Percentiles rank a stretch among this genome's conserved stretches.
These are phyloP conservation scores for Dynastes tityus DNA, from an alignment of 2,888 invertebrate genomes.

Conservation along the genomic window DNA sequence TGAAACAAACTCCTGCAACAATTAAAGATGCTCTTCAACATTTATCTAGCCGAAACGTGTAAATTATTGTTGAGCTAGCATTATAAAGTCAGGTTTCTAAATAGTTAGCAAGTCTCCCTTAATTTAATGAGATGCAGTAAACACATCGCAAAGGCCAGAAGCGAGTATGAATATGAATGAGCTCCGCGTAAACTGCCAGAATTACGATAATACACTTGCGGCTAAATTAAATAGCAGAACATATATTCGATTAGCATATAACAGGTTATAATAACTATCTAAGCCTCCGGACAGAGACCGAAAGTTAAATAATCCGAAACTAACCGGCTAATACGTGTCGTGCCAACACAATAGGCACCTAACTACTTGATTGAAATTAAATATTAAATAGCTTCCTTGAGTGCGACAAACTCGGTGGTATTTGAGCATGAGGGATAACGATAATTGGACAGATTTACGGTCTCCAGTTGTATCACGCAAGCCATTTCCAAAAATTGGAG, in stretches of 20 bases:
- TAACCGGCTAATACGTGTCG: background rate
- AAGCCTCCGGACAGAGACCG: slow-evolving; percentile 12
- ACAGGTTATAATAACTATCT: slow-evolving; percentile 26
- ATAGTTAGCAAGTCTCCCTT: background rate
- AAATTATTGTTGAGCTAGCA: background rate
- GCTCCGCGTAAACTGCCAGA: slow-evolving; percentile 9
- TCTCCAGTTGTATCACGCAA: no score
- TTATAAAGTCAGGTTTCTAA: slow-evolving; percentile 22
- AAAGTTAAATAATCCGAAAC: slow-evolving; percentile 23
- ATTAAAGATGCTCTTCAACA: background rate
- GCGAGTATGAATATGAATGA: slow-evolving; percentile 37
- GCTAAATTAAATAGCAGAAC: slow-evolving; percentile 37
- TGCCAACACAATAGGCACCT: background rate
- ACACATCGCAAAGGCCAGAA: slow-evolving; percentile 20
- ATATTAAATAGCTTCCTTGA: background rate
- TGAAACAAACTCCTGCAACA: no score
- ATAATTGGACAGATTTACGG: no score
- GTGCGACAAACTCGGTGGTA: no score
- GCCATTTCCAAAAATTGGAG: no score
- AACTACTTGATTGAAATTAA: slow-evolving; percentile 9
- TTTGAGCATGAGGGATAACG: no score
- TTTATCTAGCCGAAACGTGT: background rate
- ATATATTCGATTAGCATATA: slow-evolving; percentile 31
- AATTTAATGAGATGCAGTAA: slow-evolving; percentile 28
- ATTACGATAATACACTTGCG: slow-evolving; percentile 36